phyloP scores from a whole-genome alignment of 2,888 invertebrate species.

The Sialis fuliginosa region DNA sequence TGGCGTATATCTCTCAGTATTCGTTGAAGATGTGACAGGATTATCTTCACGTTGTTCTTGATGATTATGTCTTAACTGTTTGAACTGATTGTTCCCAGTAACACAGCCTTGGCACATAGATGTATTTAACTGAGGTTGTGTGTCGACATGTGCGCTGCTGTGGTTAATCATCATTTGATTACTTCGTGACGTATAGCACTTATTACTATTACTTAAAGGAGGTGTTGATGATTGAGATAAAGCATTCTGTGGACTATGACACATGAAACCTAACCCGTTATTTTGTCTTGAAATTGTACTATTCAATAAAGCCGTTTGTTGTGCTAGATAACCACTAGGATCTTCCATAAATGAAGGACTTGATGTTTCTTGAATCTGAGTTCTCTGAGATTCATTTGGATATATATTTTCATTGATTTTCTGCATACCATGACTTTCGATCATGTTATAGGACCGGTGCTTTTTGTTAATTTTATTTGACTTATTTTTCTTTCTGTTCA shows the following conservation, averaged over 20 bases:
- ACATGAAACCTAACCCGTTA: background rate
- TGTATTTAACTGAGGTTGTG: constrained; percentile 8
- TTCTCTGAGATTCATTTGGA: constrained; percentile 25
- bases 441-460: constrained; percentile 27
- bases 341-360: constrained; percentile 80
- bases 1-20: constrained; percentile 31
- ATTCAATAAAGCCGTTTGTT: constrained; percentile 73
- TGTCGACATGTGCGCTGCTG: too few relatives aligned
- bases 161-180: constrained; percentile 8
- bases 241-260: constrained; percentile 19
- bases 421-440: constrained; percentile 17
- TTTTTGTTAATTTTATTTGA: constrained; percentile 33
- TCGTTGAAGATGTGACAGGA: constrained; percentile 53
- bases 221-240: constrained; percentile 11
- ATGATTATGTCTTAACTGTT: background rate
- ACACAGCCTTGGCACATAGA: constrained; percentile 37
- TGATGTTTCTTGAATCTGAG: constrained; percentile 17
- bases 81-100: constrained; percentile 8
- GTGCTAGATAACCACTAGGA: constrained; percentile 77
- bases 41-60: constrained; percentile 27
- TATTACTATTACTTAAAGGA: background rate
- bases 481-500: constrained; percentile 38
- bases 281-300: constrained; percentile 58
- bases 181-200: constrained; percentile 1
- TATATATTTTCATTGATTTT: constrained; percentile 27